These are phyloP conservation scores for Orbicella faveolata DNA, from an alignment of 64 coral and sea anemone species.

Conservation along the genomic window DNA sequence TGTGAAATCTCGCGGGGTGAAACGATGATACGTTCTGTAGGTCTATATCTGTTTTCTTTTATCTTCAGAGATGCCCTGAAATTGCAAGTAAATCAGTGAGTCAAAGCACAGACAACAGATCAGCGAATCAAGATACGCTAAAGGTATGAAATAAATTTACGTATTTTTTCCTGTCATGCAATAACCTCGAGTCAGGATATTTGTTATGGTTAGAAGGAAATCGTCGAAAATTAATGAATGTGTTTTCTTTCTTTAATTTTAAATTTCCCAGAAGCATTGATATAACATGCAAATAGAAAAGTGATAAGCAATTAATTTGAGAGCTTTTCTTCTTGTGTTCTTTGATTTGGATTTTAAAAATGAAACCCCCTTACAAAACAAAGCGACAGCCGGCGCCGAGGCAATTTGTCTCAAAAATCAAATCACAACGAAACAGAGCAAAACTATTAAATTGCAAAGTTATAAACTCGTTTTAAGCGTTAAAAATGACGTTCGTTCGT, in stretches of 20 bases:
- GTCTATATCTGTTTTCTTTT: neutral
- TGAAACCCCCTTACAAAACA: neutral
- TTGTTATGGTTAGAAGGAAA: neutral
- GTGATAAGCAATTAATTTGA: slow-evolving; percentile 1
- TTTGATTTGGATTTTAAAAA: neutral
- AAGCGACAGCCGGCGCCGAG: neutral
- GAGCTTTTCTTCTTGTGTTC: neutral
- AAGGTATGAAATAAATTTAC: neutral
- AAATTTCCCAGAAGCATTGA: too few species aligned
- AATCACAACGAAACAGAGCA: neutral
- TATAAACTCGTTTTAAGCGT: neutral
- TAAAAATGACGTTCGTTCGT: neutral
- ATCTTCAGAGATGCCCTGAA: neutral
- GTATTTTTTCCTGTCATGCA: neutral
- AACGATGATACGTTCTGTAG: neutral
- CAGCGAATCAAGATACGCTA: neutral
- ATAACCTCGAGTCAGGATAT: neutral
- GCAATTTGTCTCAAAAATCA: neutral
- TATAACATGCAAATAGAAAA: neutral
- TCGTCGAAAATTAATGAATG: too few species aligned
- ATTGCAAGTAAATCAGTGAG: neutral
- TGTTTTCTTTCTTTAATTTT: too few species aligned
- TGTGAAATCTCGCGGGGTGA: neutral
- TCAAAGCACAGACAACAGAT: neutral
- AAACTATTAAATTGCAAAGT: neutral